Evolutionary conservation across 2,888 invertebrate genomes (phyloP).

Genomic region (Hoplodrina blanda): DNA sequence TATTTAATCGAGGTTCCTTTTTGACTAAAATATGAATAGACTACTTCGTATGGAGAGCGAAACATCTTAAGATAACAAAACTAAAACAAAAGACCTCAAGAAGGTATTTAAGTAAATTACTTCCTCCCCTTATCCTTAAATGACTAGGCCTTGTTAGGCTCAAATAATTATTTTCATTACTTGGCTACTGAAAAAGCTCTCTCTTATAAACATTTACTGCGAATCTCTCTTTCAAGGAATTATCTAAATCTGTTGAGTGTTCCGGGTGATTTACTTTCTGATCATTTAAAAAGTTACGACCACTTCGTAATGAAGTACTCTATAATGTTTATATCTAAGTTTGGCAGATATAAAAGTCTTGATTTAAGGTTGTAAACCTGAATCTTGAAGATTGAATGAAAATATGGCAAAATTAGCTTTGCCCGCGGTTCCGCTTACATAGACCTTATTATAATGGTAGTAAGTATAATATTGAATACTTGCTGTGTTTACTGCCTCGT

Average conservation of each 20-base stretch:
- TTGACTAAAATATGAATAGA: too few relatives aligned
- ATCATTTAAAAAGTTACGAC: slow-evolving; percentile 48
- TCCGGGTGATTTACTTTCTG: slow-evolving; percentile 43
- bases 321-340: slow-evolving; percentile 28
- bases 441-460: too few relatives aligned
- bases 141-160: slow-evolving; percentile 15
- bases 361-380: slow-evolving; percentile 22
- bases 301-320: slow-evolving; percentile 19
- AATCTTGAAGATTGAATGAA: not conserved
- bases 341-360: slow-evolving; percentile 8
- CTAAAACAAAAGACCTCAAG: slow-evolving; percentile 3
- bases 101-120: slow-evolving; percentile 40
- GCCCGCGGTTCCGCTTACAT: too few relatives aligned
- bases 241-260: slow-evolving; percentile 57
- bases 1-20: not conserved
- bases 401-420: too few relatives aligned
- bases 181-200: slow-evolving; percentile 50
- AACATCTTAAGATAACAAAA: slow-evolving; percentile 9
- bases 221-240: slow-evolving; percentile 45
- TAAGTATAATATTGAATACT: too few relatives aligned
- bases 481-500: too few relatives aligned
- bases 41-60: not conserved
- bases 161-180: slow-evolving; percentile 55
- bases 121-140: not conserved
- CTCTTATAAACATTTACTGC: slow-evolving; percentile 49